Percentiles rank a stretch among this genome's conserved stretches.
These are phyloP conservation scores for Myxocyprinus asiaticus DNA, from an alignment of 2,113 vertebrate genomes.

Conservation along the genomic window DNA sequence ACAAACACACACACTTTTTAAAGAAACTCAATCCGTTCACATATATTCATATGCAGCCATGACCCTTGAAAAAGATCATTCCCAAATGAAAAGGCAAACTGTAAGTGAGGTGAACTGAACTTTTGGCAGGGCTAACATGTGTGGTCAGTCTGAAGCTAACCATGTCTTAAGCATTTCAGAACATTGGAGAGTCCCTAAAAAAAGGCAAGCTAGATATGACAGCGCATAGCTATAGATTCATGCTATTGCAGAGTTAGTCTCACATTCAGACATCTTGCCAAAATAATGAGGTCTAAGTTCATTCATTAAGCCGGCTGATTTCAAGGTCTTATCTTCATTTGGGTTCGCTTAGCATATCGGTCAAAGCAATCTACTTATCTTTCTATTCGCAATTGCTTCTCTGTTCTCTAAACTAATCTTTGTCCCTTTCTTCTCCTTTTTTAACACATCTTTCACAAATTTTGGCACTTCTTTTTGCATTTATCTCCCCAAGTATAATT, in stretches of 20 bases:
- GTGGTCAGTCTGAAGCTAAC: not conserved
- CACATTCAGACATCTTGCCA: not conserved
- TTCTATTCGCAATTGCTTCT: constrained; percentile 12
- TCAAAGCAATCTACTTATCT: constrained; percentile 37
- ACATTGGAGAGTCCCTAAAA: not conserved
- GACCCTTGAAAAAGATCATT: not conserved
- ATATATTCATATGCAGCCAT: not conserved
- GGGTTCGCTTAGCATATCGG: not conserved
- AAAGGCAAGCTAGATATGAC: not conserved
- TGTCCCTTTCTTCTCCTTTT: constrained; percentile 10
- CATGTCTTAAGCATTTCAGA: not conserved
- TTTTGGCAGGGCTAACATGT: not conserved
- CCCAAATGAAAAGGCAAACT: not conserved
- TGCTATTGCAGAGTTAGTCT: not conserved
- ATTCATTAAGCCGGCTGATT: constrained; percentile 14
- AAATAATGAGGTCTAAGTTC: constrained; percentile 22
- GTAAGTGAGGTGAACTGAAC: constrained; percentile 11
- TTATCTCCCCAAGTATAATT: not conserved
- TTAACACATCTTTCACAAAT: not conserved
- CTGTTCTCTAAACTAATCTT: constrained; percentile 2
- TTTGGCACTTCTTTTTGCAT: not conserved
- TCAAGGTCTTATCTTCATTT: constrained; percentile 6
- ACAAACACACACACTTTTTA: constrained; percentile 7
- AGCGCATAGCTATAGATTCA: not conserved
- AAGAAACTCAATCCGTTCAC: not conserved